These are phyloP conservation scores for Talpa occidentalis DNA, from an alignment of 2,113 vertebrate genomes.

Conservation along the genomic window DNA sequence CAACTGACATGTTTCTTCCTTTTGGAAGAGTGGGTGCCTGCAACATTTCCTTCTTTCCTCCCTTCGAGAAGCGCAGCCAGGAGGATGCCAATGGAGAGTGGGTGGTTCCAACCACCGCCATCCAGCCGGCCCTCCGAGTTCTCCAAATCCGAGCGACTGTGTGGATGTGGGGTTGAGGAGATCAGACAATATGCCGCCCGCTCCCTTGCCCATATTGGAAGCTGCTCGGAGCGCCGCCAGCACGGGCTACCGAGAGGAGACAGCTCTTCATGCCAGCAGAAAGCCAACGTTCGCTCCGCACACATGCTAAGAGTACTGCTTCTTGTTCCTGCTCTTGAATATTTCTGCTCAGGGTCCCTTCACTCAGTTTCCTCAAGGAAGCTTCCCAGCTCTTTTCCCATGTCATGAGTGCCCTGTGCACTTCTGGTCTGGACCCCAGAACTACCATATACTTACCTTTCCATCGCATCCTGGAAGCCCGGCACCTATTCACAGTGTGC, in stretches of 20 bases:
- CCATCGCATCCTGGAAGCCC: too few species aligned
- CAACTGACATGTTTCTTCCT: constrained; percentile 71
- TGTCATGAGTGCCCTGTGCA: accelerated
- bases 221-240: neutral
- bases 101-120: constrained; percentile 19
- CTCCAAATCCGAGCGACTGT: neutral
- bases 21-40: constrained; percentile 60
- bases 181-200: neutral
- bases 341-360: neutral
- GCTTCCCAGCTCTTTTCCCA: too few species aligned
- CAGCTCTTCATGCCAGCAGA: neutral
- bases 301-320: neutral
- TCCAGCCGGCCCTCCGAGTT: neutral
- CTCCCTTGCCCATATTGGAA: neutral
- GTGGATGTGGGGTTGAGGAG: neutral
- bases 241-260: neutral
- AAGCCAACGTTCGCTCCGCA: too few species aligned
- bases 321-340: accelerated
- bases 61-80: neutral
- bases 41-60: constrained; percentile 51
- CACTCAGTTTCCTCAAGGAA: neutral
- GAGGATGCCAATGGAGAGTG: constrained; percentile 9
- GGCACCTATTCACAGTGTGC: accelerated
- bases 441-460: neutral
- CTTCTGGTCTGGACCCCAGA: accelerated